phyloP scores from a whole-genome alignment of 30 jellyfish, hydroid and myxozoan species.

The Turritopsis dohrnii region DNA sequence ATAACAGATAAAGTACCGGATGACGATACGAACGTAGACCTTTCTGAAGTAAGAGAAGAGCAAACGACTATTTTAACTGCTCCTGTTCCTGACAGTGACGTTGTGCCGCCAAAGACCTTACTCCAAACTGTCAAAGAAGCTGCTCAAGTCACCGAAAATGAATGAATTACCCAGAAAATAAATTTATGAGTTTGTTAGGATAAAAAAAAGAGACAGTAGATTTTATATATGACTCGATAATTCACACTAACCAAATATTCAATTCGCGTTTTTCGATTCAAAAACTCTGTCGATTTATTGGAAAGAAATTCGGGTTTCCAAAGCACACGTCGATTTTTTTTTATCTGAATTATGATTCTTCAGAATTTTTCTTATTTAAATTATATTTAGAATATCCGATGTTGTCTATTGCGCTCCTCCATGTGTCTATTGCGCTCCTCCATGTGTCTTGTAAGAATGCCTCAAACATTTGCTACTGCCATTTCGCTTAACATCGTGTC shows the following conservation, averaged over 20 bases:
- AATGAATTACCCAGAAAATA: not conserved
- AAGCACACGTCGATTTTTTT: no score
- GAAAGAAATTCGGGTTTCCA: not conserved
- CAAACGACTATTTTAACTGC: not conserved
- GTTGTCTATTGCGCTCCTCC: not conserved
- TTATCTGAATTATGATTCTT: not conserved
- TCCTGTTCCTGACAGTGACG: conserved; percentile 15
- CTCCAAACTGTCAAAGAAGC: not conserved
- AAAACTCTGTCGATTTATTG: not conserved
- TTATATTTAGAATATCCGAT: not conserved
- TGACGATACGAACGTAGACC: not conserved
- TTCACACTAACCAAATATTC: not conserved
- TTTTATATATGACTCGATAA: not conserved
- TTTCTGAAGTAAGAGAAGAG: not conserved
- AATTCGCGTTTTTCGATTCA: not conserved
- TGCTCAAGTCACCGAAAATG: not conserved
- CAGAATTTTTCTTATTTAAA: not conserved
- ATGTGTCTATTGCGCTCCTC: not conserved
- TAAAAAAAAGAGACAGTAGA: not conserved
- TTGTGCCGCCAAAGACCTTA: conserved; percentile 1
- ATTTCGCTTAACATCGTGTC: no score
- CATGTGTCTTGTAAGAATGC: not conserved
- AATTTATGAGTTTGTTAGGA: no score
- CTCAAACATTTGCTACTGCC: not conserved
- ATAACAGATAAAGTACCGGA: not conserved